These are phyloP conservation scores for Drosophila hydei DNA, from an alignment of 1,140 invertebrate species.

Conservation along the genomic window DNA sequence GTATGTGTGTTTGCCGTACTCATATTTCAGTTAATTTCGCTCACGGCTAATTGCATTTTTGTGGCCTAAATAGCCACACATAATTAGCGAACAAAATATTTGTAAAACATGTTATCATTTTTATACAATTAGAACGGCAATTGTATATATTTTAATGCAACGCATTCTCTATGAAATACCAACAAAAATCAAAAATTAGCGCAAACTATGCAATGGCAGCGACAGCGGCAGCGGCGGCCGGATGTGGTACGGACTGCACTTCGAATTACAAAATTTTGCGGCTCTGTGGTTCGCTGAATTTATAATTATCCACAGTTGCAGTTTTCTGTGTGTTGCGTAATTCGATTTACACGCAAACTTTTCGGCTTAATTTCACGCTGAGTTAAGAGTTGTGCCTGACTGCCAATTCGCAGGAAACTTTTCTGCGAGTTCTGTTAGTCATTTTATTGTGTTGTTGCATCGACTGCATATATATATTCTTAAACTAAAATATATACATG, in stretches of 20 bases:
- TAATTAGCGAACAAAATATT: slow-evolving; percentile 60
- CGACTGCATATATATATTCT: not conserved
- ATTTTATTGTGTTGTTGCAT: not conserved
- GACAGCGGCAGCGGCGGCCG: slow-evolving; percentile 2
- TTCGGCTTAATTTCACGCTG: slow-evolving; percentile 4
- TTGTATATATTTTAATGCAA: slow-evolving; percentile 38
- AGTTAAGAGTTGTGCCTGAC: slow-evolving; percentile 5
- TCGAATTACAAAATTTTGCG: slow-evolving; percentile 52
- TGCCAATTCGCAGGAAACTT: slow-evolving; percentile 8
- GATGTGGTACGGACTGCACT: slow-evolving; percentile 54
- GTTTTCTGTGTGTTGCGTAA: slow-evolving; percentile 19
- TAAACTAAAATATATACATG: too few relatives aligned
- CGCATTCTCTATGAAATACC: slow-evolving; percentile 11
- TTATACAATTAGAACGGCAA: slow-evolving; percentile 57
- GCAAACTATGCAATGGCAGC: slow-evolving; percentile 24
- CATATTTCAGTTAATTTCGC: slow-evolving; percentile 54
- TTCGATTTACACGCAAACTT: slow-evolving; percentile 33
- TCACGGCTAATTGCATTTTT: slow-evolving; percentile 66
- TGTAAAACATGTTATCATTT: slow-evolving; percentile 51
- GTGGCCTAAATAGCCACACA: slow-evolving; percentile 55
- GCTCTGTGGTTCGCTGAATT: slow-evolving; percentile 33
- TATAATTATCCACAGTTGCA: slow-evolving; percentile 47
- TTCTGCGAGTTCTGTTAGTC: too few relatives aligned
- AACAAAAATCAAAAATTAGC: slow-evolving; percentile 30
- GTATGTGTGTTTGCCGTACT: slow-evolving; percentile 7